These are phyloP conservation scores for Cryptus armator DNA, from an alignment of 2,888 invertebrate genomes.

Conservation along the genomic window DNA sequence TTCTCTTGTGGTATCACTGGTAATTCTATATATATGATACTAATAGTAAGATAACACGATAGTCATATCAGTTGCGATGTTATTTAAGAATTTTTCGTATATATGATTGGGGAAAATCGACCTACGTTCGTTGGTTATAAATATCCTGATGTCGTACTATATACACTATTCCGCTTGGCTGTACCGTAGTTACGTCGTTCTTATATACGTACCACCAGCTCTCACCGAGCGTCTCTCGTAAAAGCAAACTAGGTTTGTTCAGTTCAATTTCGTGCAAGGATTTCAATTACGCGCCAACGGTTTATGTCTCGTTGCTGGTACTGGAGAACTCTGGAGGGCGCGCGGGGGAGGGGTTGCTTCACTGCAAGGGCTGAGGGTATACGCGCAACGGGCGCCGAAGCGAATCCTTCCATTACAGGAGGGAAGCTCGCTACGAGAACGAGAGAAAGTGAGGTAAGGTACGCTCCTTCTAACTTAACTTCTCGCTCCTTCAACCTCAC, in stretches of 20 bases:
- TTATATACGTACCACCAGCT: neutral
- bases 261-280: slow-evolving; percentile 69
- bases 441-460: slow-evolving; percentile 35
- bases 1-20: neutral
- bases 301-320: slow-evolving; percentile 60
- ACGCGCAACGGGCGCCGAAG: slow-evolving; percentile 55
- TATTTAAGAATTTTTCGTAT: neutral
- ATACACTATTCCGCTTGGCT: neutral
- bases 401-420: slow-evolving; percentile 64
- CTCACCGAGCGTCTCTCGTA: slow-evolving; percentile 52
- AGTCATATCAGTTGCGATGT: neutral
- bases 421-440: slow-evolving; percentile 15
- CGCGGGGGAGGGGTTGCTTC: slow-evolving; percentile 24
- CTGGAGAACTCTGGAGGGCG: slow-evolving; percentile 7
- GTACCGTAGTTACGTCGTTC: neutral
- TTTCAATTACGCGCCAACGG: slow-evolving; percentile 69
- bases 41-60: neutral
- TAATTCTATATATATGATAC: neutral
- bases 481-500: slow-evolving; percentile 38
- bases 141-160: neutral
- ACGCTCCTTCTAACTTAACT: slow-evolving; percentile 57
- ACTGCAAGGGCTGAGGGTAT: slow-evolving; percentile 21
- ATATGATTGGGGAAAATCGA: neutral
- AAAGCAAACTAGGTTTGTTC: slow-evolving; percentile 70
- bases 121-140: neutral